Conservation (phyloP, 2,113 vertebrate genomes). For the Junco hyemalis region DNA sequence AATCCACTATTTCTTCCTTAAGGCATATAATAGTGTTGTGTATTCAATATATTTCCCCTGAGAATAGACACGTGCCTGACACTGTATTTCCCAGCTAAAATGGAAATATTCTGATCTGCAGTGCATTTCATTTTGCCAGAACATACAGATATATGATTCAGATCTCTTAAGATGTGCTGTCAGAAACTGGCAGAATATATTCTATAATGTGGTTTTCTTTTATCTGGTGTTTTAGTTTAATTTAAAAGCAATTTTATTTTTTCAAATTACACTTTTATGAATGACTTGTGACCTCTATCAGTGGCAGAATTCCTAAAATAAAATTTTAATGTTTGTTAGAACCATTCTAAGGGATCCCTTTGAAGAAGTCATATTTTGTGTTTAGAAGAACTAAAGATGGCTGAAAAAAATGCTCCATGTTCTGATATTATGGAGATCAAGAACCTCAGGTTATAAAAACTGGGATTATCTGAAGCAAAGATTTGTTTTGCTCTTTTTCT, state of each 20-base stretch:
- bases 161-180: neutral
- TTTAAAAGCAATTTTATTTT: neutral
- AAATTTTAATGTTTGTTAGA: neutral
- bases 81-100: neutral
- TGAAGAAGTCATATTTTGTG: neutral
- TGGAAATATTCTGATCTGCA: neutral
- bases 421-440: neutral
- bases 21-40: neutral
- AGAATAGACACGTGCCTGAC: neutral
- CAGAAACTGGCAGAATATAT: neutral
- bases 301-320: neutral
- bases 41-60: neutral
- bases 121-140: neutral
- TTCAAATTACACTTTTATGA: neutral
- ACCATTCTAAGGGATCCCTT: neutral
- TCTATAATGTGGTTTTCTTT: neutral
- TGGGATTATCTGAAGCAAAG: constrained; percentile 16
- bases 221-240: neutral
- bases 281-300: neutral
- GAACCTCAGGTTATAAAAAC: constrained; percentile 1
- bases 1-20: neutral
- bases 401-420: neutral
- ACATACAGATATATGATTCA: neutral
- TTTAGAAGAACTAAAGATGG: neutral
- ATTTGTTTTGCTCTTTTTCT: constrained; percentile 12